phyloP scores from a whole-genome alignment of 2,888 invertebrate species.

The Pollenia amentaria region DNA sequence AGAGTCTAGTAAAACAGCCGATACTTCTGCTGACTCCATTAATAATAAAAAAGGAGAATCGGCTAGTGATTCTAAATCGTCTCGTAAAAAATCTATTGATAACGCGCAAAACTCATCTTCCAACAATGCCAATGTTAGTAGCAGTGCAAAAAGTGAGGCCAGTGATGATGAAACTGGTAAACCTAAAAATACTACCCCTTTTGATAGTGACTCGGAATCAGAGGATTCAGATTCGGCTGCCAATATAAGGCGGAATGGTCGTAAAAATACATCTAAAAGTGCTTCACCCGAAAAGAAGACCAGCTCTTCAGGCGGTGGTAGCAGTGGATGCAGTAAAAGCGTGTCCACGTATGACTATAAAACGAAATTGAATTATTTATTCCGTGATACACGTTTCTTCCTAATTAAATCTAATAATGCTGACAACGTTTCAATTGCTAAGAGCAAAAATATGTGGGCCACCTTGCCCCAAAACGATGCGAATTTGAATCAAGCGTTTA shows the following conservation, averaged over 20 bases:
- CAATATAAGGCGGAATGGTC: slow-evolving; percentile 81
- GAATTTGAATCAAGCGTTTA: slow-evolving; percentile 96
- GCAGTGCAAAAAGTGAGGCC: slow-evolving; percentile 77
- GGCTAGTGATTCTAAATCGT: slow-evolving; percentile 56
- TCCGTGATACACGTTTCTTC: slow-evolving; percentile 97
- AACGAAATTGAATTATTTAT: slow-evolving; percentile 96
- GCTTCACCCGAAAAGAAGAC: slow-evolving; percentile 75
- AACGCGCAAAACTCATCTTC: slow-evolving; percentile 54
- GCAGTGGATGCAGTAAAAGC: slow-evolving; percentile 39
- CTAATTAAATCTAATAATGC: slow-evolving; percentile 99
- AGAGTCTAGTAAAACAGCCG: slow-evolving; percentile 50
- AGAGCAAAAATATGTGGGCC: slow-evolving; percentile 98
- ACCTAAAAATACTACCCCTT: slow-evolving; percentile 72
- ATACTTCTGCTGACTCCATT: slow-evolving; percentile 51
- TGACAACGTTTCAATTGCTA: slow-evolving; percentile 97
- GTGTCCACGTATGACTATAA: slow-evolving; percentile 89
- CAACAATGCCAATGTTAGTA: slow-evolving; percentile 68
- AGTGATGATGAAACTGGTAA: slow-evolving; percentile 80
- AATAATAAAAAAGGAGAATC: slow-evolving; percentile 59
- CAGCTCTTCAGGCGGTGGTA: slow-evolving; percentile 77
- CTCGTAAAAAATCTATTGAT: slow-evolving; percentile 74
- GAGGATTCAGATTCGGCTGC: slow-evolving; percentile 82
- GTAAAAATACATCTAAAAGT: slow-evolving; percentile 76
- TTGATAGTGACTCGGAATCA: slow-evolving; percentile 81
- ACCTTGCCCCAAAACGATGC: slow-evolving; percentile 98